Evolutionary conservation across 2,888 invertebrate genomes (phyloP).

Genomic region (Acrobeloides nanus): DNA sequence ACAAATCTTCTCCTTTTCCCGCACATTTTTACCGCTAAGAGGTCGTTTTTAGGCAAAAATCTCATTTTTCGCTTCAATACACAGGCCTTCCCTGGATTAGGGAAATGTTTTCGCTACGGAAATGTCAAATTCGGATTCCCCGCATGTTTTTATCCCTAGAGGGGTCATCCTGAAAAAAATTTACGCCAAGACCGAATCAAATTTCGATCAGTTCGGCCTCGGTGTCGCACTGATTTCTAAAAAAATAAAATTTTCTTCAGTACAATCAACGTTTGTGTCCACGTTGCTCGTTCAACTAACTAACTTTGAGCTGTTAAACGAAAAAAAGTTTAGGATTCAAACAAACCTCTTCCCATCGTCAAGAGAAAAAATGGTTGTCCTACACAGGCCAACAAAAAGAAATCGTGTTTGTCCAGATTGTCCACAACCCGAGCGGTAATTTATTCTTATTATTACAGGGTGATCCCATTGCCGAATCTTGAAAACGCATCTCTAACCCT

Average conservation of each 20-base stretch:
- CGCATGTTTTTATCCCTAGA: too few relatives aligned
- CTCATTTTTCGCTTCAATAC: too few relatives aligned
- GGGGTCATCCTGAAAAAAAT: too few relatives aligned
- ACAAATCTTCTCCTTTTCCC: too few relatives aligned
- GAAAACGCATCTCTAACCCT: conserved; percentile 1
- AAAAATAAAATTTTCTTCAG: too few relatives aligned
- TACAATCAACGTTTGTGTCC: too few relatives aligned
- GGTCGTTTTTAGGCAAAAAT: too few relatives aligned
- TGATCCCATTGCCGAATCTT: not conserved
- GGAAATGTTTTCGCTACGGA: not conserved
- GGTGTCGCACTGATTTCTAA: too few relatives aligned
- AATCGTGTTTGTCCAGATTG: conserved; percentile 6
- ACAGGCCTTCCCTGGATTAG: too few relatives aligned
- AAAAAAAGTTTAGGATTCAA: conserved; percentile 18
- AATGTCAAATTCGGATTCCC: too few relatives aligned
- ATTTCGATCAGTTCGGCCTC: too few relatives aligned
- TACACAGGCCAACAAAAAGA: conserved; percentile 16
- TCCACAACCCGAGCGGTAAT: conserved; percentile 5
- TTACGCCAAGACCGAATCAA: not conserved
- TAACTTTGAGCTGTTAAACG: conserved; percentile 1
- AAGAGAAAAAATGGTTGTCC: conserved; percentile 16
- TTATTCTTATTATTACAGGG: not conserved
- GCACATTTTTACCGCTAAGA: too few relatives aligned
- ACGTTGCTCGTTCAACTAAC: conserved; percentile 1
- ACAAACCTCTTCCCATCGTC: conserved; percentile 24